These are phyloP conservation scores for Zelostemma sp. DNA, from an alignment of 1,140 invertebrate species.

Conservation along the genomic window DNA sequence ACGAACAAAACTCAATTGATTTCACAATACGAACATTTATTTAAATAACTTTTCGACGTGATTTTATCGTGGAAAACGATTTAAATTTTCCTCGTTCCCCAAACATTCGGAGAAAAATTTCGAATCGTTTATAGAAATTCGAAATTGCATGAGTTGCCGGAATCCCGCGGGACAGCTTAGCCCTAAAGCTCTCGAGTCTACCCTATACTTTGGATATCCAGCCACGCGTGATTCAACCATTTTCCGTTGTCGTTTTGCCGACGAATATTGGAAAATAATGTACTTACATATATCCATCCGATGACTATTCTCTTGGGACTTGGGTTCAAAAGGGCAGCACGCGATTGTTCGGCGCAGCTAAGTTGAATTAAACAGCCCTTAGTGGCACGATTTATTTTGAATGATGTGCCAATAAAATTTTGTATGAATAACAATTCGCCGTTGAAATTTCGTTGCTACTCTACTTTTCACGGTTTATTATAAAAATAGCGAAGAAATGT, in stretches of 20 bases:
- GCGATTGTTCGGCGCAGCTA: conserved; percentile 32
- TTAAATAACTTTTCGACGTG: background rate
- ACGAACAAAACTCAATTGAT: background rate
- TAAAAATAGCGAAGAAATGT: no score
- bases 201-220: conserved; percentile 51
- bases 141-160: conserved; percentile 39
- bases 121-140: conserved; percentile 48
- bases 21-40: no score
- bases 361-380: conserved; percentile 30
- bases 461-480: no score
- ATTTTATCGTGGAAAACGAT: no score
- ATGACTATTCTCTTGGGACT: conserved; percentile 40
- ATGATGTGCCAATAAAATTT: background rate
- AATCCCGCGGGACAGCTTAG: conserved; percentile 46
- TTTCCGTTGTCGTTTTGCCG: conserved; percentile 51
- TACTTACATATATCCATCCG: conserved; percentile 49
- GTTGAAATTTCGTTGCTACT: no score
- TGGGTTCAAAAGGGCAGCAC: conserved; percentile 35
- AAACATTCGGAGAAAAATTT: conserved; percentile 19
- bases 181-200: conserved; percentile 44
- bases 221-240: conserved; percentile 50
- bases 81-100: background rate
- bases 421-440: background rate
- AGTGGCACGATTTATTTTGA: conserved; percentile 6
- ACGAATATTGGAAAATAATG: conserved; percentile 57